Evolutionary conservation across 2,113 vertebrate genomes (phyloP).

Genomic region (Lampris megalopsis): DNA sequence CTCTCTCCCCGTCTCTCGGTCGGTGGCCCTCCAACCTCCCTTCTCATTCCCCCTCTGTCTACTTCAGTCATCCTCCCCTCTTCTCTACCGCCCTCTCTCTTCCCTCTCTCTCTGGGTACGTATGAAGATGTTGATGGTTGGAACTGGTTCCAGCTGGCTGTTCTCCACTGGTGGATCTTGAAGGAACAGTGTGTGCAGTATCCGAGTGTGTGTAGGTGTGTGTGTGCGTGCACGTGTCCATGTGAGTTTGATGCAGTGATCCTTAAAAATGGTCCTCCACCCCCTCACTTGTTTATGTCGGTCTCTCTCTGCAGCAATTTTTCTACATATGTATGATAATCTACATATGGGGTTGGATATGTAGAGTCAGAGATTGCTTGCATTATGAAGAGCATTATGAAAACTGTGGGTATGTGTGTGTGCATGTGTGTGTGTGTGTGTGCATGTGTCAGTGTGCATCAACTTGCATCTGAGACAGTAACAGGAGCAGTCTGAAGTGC

Average conservation of each 20-base stretch:
- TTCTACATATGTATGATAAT: background rate
- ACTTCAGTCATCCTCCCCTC: background rate
- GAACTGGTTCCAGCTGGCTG: conserved; percentile 75
- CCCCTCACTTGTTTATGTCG: conserved; percentile 24
- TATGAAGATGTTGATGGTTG: conserved; percentile 76
- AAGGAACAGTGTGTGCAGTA: conserved; percentile 13
- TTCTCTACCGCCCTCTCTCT: background rate
- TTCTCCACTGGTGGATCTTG: conserved; percentile 40
- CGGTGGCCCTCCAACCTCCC: conserved; percentile 3
- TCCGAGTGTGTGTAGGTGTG: conserved; percentile 24
- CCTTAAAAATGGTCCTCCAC: conserved; percentile 22
- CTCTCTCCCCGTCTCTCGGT: conserved; percentile 12
- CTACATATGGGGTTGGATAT: too few relatives aligned
- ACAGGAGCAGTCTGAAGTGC: conserved; percentile 44
- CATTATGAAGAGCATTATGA: too few relatives aligned
- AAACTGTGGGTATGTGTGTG: background rate
- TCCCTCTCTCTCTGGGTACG: conserved; percentile 1
- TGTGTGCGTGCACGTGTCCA: conserved; percentile 7
- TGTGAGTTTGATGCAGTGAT: conserved; percentile 27
- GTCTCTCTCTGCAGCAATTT: conserved; percentile 7
- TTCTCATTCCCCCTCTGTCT: background rate
- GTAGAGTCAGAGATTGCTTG: too few relatives aligned
- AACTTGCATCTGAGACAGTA: conserved; percentile 3
- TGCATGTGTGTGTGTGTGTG: conserved; percentile 3
- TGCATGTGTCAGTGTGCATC: background rate